Evolutionary conservation across 2,888 invertebrate species (phyloP), one percentile per base, ranked within the genome.

Genomic region (Thera britannica): DNA sequence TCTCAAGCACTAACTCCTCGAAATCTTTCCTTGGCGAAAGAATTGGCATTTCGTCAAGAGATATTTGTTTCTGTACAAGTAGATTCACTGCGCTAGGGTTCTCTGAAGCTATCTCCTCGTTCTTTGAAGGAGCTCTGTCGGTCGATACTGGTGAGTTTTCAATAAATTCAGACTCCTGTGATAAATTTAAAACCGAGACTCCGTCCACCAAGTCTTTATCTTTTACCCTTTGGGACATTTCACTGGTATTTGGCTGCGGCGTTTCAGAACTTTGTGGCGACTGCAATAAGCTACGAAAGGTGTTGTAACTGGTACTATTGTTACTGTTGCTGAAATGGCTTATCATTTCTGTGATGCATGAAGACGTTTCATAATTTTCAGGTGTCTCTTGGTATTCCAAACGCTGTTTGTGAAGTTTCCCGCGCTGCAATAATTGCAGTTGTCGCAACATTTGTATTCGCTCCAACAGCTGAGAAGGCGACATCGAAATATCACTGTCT

Each of bases 1-100:
- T 95, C 79, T 96, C 95, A 77, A 95, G 85, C 1, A 96, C 74
- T 54, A 96, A 79, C 57, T 94, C 85, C 77, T 95, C 94, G 84
- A 96, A 95, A 76, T 95, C 94, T 82, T 94, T 94, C 72, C 88
- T 93, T 3, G 95, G 94, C 3, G 94, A 91, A 23, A 88, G 69
- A 75, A 86, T 88, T 60, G 85, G 90, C 82, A 85, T 91, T 55
- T 93, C 92, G 72, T 92, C 92, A n/a, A 93, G 77, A 12, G 84
- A 80, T 73, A 92, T 90, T 62, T 87, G 84, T 74, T 89, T 91
- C 70, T 83, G 94, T 80, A 71, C 80, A 83, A 86, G 62, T 81
- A 77, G 68, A 71, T 68, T 62, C 74, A 58, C 54, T 44, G 67
- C 68, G 49, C 69, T 73, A 64, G 67, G 75, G 51, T 71, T 77